Base-by-base conservation (phyloP, 2,888 invertebrate genomes). In the Hypolimnas misippus region DNA sequence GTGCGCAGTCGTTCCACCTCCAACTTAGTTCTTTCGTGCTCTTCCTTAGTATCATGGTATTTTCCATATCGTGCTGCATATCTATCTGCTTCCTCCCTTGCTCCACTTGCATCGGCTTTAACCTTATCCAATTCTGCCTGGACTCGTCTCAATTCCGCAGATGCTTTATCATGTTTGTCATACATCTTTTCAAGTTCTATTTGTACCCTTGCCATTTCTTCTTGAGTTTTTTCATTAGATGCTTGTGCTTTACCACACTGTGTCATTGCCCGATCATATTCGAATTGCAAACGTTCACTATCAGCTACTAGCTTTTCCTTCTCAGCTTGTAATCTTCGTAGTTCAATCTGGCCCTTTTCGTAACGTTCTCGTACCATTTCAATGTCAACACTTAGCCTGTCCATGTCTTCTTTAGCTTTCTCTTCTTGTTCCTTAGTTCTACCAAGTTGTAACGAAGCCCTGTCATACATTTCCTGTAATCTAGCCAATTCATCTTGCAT, bases 401-500 rank as follows among this genome's bases (percentile, higher is more conserved):
- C 96, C 78, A 96, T 92, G 72, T 96, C 96, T 78, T 96, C 96
- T 76, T 97, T 97, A 29, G 96, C 95, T 81, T 98, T 98, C 73
- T 98, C 98, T 89, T 98, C 98, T 74, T 95, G 94, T 84, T 98
- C 98, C 84, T 97, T 97, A 57, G 96, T 95, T 72, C 98, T 94
- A 62, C 95, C 95, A 25, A 98, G 91, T 82, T 98, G 97, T 73
- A 98, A 92, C 10, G 96, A 95, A 14, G 97, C 96, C 68, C 98
- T 93, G 75, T 98, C 97, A 79, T 97, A 97, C 92, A 97, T 94
- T 89, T 98, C 98, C 83, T 98, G 97, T 57, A 97, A 87, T 65
- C 97, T 94, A 55, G 96, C 94, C 70, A 96, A 92, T 82, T 98
- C 98, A 72, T 98, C 97, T 84, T 97, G 97, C 16, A 96, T 88